These are phyloP conservation scores for Siphlonurus alternatus DNA, from an alignment of 2,888 invertebrate genomes.

Conservation along the genomic window DNA sequence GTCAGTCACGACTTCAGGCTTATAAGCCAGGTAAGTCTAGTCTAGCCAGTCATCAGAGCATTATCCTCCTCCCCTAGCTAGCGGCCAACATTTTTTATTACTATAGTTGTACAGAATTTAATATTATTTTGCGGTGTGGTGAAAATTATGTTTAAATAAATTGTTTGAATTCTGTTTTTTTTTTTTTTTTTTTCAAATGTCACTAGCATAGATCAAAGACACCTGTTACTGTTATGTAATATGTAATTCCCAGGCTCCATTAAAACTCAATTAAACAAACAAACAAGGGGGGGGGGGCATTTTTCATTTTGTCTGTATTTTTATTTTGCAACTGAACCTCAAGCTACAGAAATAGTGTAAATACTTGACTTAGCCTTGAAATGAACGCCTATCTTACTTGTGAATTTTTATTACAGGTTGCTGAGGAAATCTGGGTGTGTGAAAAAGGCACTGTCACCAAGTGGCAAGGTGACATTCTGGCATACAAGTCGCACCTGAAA, in stretches of 20 bases:
- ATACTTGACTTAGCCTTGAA: too few relatives aligned
- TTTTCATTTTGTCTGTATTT: too few relatives aligned
- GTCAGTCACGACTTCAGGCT: conserved; percentile 99
- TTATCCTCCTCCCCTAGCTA: neutral
- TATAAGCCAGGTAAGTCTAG: conserved; percentile 74
- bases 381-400: neutral
- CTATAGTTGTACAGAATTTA: neutral
- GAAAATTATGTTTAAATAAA: too few relatives aligned
- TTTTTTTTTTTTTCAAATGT: too few relatives aligned
- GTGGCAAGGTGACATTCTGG: conserved; percentile 91
- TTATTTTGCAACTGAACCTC: too few relatives aligned
- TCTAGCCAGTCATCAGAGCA: neutral
- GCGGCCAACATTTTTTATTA: neutral
- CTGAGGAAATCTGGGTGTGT: conserved; percentile 98
- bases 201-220: too few relatives aligned
- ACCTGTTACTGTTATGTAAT: too few relatives aligned
- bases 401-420: conserved; percentile 48
- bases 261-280: too few relatives aligned
- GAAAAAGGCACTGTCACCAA: conserved; percentile 90
- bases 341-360: too few relatives aligned
- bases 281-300: too few relatives aligned
- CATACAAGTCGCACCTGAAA: conserved; percentile 90
- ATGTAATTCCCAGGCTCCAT: too few relatives aligned
- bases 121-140: neutral
- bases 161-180: too few relatives aligned